Evolutionary conservation across 1,140 invertebrate genomes (phyloP).

Genomic region (Ooceraea biroi): DNA sequence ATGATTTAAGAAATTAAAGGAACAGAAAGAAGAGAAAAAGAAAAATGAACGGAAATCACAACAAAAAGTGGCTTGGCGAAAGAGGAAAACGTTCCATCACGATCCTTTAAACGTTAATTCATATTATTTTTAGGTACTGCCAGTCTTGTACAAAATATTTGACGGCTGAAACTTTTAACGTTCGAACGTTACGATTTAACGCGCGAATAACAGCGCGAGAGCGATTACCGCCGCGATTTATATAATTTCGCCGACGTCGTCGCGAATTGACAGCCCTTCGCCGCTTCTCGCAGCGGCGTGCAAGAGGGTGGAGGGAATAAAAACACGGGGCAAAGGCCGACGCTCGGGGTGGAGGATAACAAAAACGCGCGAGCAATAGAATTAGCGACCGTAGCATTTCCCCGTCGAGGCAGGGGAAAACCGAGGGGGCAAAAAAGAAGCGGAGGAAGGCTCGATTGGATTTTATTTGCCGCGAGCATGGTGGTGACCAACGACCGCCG

Average conservation of each 20-base stretch:
- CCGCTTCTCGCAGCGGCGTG: neutral
- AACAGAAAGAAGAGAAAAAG: neutral
- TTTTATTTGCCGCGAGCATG: conserved; percentile 39
- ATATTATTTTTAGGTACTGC: neutral
- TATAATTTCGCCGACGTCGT: conserved; percentile 30
- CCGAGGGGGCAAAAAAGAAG: conserved; percentile 20
- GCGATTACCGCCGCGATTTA: neutral
- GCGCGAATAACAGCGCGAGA: neutral
- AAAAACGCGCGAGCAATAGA: conserved; percentile 47
- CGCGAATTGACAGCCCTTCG: conserved; percentile 8
- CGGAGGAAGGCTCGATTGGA: neutral
- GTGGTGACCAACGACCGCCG: neutral
- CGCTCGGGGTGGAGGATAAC: conserved; percentile 26
- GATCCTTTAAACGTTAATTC: conserved; percentile 25
- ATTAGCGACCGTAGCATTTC: conserved; percentile 56
- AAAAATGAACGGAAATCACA: neutral
- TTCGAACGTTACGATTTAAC: no score
- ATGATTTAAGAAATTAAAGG: conserved; percentile 1
- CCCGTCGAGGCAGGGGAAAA: neutral
- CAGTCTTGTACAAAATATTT: no score
- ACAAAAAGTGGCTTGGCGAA: no score
- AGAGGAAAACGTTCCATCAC: neutral
- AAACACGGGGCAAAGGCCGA: conserved; percentile 35
- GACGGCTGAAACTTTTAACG: no score
- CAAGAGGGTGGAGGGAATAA: conserved; percentile 34